A percentile compares a stretch with the other conserved stretches of the same genome.
These are phyloP conservation scores for Manis javanica DNA, from an alignment of 2,797 vertebrate species.

Conservation along the genomic window DNA sequence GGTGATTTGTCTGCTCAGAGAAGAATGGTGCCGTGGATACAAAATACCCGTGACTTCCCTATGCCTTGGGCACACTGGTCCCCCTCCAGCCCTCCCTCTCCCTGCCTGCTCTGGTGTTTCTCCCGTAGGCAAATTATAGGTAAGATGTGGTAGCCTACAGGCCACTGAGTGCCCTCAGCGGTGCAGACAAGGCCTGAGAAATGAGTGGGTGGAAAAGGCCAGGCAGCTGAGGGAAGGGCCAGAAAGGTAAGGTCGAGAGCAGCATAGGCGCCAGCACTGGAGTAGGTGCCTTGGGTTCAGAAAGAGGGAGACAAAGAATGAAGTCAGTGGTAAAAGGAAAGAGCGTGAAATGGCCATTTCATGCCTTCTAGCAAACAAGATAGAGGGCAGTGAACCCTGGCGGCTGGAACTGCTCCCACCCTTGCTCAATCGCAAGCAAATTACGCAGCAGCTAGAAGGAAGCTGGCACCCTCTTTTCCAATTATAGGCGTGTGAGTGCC, in stretches of 20 bases:
- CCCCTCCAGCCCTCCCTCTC: neutral
- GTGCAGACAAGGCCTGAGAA: neutral
- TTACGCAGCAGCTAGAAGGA: rapidly evolving
- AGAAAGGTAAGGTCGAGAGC: rapidly evolving
- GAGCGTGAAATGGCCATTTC: neutral
- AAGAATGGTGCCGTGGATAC: neutral
- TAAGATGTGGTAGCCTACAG: rapidly evolving
- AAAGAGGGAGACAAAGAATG: neutral
- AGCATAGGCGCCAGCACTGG: rapidly evolving
- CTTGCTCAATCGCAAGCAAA: rapidly evolving
- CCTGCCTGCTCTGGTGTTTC: neutral
- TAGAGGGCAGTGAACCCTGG: neutral
- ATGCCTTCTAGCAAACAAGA: neutral
- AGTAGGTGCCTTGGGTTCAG: rapidly evolving
- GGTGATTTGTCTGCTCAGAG: neutral
- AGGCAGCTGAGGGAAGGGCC: rapidly evolving
- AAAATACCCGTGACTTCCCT: neutral
- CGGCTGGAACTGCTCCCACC: neutral
- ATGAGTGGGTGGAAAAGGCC: neutral
- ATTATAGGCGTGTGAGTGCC: rapidly evolving
- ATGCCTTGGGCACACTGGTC: neutral
- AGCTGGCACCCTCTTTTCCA: neutral
- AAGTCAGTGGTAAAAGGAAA: neutral
- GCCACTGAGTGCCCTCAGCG: neutral
- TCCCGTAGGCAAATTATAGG: neutral